Evolutionary conservation across 2,113 vertebrate genomes (phyloP).

Genomic region (Neomonachus schauinslandi): DNA sequence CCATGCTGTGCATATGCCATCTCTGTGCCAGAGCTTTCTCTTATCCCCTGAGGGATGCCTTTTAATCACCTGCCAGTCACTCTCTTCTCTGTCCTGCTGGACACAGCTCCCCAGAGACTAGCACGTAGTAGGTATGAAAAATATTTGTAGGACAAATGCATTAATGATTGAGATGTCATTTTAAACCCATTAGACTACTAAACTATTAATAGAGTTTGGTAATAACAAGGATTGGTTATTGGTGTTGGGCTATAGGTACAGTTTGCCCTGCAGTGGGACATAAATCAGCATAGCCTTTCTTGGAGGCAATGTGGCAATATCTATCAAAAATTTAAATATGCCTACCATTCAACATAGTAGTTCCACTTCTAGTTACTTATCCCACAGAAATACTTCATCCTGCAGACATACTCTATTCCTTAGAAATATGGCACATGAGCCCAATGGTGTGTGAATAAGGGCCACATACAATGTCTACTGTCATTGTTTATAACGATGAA

Average conservation of each 20-base stretch:
- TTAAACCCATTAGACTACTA: not conserved
- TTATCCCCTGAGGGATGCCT: not conserved
- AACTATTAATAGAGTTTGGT: not conserved
- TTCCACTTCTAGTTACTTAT: not conserved
- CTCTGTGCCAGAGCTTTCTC: not conserved
- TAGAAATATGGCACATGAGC: not conserved
- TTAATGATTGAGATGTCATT: not conserved
- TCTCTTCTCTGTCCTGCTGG: not conserved
- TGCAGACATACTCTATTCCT: not conserved
- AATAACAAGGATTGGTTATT: not conserved
- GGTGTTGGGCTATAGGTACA: not conserved
- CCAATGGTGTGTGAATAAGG: not conserved
- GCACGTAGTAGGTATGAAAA: not conserved
- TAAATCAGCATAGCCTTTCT: not conserved
- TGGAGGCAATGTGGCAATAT: not conserved
- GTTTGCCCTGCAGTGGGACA: not conserved
- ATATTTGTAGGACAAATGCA: not conserved
- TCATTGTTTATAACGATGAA: not conserved
- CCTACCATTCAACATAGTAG: not conserved
- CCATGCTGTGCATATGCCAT: too few relatives aligned
- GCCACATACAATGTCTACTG: not conserved
- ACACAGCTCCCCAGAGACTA: not conserved
- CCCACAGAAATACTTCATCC: not conserved
- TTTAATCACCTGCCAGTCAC: not conserved
- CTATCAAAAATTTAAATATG: not conserved